Conservation (phyloP, 2,888 invertebrate genomes). For the Ophonus ardosiacus region DNA sequence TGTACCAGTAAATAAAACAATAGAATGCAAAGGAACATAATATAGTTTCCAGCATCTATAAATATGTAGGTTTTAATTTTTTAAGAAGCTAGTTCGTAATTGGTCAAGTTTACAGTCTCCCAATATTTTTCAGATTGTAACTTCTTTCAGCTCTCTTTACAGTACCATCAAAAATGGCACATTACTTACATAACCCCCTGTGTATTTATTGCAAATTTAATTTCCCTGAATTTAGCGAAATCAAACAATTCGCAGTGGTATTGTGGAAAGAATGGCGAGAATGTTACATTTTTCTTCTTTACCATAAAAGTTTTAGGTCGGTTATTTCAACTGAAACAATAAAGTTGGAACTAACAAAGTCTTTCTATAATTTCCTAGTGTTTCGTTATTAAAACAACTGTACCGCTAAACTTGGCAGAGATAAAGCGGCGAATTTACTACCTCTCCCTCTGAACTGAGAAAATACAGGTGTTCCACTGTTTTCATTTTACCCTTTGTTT, state of each 20-base stretch:
- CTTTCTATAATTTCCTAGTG: constrained; percentile 34
- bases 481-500: neutral
- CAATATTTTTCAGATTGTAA: too few relatives aligned
- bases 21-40: too few relatives aligned
- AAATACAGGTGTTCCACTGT: neutral
- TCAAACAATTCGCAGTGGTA: constrained; percentile 10
- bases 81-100: too few relatives aligned
- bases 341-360: constrained; percentile 29
- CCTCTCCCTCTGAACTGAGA: neutral
- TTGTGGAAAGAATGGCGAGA: neutral
- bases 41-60: too few relatives aligned
- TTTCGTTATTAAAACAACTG: constrained; percentile 47
- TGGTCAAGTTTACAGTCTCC: too few relatives aligned
- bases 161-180: too few relatives aligned
- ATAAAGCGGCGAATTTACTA: constrained; percentile 39
- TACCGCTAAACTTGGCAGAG: constrained; percentile 7
- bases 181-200: too few relatives aligned
- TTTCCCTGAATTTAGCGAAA: constrained; percentile 36
- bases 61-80: too few relatives aligned
- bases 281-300: constrained; percentile 40
- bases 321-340: constrained; percentile 36
- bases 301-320: constrained; percentile 8
- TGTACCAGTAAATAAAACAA: too few relatives aligned
- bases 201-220: constrained; percentile 55
- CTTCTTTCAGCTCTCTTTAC: too few relatives aligned